phyloP scores from a whole-genome alignment of 2,797 vertebrate species.

The Pangasius krempfi region DNA sequence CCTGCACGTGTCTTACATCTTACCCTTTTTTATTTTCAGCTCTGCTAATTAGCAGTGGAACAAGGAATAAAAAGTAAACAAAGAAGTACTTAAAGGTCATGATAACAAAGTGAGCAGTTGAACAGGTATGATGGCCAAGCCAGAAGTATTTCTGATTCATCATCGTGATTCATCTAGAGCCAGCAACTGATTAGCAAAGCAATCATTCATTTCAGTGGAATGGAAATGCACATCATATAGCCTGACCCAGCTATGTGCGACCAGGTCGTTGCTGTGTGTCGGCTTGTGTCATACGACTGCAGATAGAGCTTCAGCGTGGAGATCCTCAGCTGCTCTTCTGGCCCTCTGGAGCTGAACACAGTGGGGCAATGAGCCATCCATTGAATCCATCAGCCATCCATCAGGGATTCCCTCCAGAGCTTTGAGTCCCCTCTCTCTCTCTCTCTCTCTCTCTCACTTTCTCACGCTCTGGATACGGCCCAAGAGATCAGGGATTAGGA shows the following conservation, averaged over 20 bases:
- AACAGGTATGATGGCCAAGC: too few relatives aligned
- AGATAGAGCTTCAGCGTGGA: background rate
- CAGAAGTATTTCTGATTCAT: background rate
- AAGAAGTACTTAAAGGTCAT: background rate
- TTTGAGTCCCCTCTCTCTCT: constrained; percentile 49
- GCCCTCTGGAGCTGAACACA: constrained; percentile 1
- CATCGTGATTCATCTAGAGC: background rate
- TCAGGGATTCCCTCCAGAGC: constrained; percentile 58
- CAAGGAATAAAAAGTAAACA: constrained; percentile 18
- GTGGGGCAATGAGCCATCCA: constrained; percentile 13
- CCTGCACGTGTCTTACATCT: constrained; percentile 50
- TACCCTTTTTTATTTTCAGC: constrained; percentile 30
- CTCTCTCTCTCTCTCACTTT: constrained; percentile 49
- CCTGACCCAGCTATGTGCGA: background rate
- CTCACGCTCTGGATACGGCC: constrained; percentile 24
- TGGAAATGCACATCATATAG: background rate
- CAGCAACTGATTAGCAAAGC: background rate
- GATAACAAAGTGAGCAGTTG: background rate
- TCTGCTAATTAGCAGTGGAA: constrained; percentile 43
- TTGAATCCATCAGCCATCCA: constrained; percentile 26
- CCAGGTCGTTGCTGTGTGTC: background rate
- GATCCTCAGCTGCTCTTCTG: constrained; percentile 34
- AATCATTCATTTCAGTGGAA: constrained; percentile 17
- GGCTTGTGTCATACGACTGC: constrained; percentile 41
- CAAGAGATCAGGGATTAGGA: constrained; percentile 27